A percentile compares a stretch with the other conserved stretches of the same genome.
Conservation (phyloP, 2,888 invertebrate genomes). For the Colostygia pectinataria region DNA sequence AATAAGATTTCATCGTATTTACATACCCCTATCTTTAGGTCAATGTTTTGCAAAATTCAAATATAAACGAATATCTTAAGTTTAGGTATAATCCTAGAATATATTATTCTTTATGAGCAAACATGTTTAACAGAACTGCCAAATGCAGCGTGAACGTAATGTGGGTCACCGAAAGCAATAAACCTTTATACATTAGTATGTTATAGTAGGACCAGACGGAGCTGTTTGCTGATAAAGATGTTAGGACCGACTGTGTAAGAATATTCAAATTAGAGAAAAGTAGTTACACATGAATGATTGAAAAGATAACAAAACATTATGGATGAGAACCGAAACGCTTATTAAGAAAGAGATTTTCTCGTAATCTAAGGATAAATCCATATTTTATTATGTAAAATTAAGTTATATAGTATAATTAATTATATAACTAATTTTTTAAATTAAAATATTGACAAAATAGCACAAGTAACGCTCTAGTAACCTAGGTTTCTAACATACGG, state of each 20-base stretch:
- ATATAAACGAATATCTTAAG: constrained; percentile 5
- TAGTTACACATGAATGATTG: too few species aligned
- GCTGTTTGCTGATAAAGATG: constrained; percentile 21
- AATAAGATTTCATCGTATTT: neutral
- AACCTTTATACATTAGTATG: constrained; percentile 29
- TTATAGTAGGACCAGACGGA: constrained; percentile 17
- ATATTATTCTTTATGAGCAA: constrained; percentile 27
- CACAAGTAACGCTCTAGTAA: too few species aligned
- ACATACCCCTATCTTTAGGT: neutral
- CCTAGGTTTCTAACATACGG: too few species aligned
- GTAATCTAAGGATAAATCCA: too few species aligned
- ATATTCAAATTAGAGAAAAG: too few species aligned
- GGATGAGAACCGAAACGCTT: too few species aligned
- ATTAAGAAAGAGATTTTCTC: too few species aligned
- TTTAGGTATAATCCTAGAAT: neutral
- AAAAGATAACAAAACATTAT: too few species aligned
- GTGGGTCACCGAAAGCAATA: constrained; percentile 49
- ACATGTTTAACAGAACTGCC: constrained; percentile 32
- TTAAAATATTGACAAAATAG: too few species aligned
- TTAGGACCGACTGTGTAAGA: constrained; percentile 1
- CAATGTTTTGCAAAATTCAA: neutral
- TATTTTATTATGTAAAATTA: too few species aligned
- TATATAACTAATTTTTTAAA: too few species aligned
- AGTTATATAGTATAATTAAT: too few species aligned
- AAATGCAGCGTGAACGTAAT: constrained; percentile 44